phyloP scores from a whole-genome alignment of 2,888 invertebrate species.

The Agapostemon virescens region DNA sequence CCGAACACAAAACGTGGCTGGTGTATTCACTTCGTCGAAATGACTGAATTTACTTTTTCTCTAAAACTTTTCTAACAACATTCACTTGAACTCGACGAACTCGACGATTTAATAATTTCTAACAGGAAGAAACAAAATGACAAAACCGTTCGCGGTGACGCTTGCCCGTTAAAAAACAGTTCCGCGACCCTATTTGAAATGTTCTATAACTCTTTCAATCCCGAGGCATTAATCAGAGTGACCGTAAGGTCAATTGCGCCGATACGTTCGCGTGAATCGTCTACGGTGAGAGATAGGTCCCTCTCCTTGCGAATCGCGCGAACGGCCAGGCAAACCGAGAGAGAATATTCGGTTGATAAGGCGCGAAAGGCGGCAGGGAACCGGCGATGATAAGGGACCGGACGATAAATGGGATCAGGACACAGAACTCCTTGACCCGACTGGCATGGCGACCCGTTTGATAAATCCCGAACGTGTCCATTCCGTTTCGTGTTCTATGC shows the following conservation, averaged over 20 bases:
- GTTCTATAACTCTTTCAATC: neutral
- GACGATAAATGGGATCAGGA: neutral
- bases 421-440: slow-evolving; percentile 43
- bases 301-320: neutral
- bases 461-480: slow-evolving; percentile 34
- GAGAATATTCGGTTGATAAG: neutral
- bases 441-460: slow-evolving; percentile 23
- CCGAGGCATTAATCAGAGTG: neutral
- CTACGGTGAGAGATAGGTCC: neutral
- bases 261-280: slow-evolving; percentile 7
- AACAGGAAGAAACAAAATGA: too few species aligned
- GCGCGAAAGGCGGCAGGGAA: neutral
- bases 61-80: too few species aligned
- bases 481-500: slow-evolving; percentile 24
- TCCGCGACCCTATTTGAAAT: neutral
- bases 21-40: too few species aligned
- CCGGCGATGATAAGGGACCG: neutral
- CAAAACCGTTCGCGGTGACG: too few species aligned
- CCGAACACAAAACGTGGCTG: too few species aligned
- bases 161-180: too few species aligned
- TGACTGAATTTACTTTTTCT: too few species aligned
- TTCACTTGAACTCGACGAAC: too few species aligned
- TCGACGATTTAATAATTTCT: too few species aligned
- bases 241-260: slow-evolving; percentile 17
- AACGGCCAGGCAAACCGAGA: neutral